Evolutionary conservation across 2,113 vertebrate genomes (phyloP).

Genomic region (Tenrec ecaudatus): DNA sequence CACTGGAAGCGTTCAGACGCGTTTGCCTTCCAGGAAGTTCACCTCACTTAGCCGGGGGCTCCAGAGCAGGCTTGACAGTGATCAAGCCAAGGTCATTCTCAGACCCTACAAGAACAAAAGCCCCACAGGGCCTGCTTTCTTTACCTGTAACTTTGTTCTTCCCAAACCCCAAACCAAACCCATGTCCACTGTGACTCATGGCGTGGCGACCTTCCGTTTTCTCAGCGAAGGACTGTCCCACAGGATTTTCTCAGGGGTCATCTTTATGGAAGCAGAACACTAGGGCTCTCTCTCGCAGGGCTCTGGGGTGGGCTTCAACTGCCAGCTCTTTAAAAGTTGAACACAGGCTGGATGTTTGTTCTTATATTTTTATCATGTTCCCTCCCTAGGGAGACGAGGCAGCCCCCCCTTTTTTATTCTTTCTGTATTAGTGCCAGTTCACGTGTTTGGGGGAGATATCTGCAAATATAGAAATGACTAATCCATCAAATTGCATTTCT

Average conservation of each 20-base stretch:
- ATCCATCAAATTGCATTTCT: conserved; percentile 21
- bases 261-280: neutral
- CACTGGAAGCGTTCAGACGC: neutral
- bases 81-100: neutral
- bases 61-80: neutral
- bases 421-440: neutral
- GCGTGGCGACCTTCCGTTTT: neutral
- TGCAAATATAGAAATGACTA: neutral
- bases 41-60: conserved; percentile 1
- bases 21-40: neutral
- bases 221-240: neutral
- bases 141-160: neutral
- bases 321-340: neutral
- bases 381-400: neutral
- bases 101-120: conserved; percentile 34
- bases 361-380: conserved; percentile 27
- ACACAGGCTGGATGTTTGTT: neutral
- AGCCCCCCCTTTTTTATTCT: neutral
- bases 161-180: no score
- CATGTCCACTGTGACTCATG: neutral
- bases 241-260: neutral
- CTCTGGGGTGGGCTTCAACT: neutral
- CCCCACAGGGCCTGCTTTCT: neutral
- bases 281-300: neutral
- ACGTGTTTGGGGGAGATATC: neutral